phyloP scores from a whole-genome alignment of 2,797 vertebrate species.

The Acestrorhynchus altus region DNA sequence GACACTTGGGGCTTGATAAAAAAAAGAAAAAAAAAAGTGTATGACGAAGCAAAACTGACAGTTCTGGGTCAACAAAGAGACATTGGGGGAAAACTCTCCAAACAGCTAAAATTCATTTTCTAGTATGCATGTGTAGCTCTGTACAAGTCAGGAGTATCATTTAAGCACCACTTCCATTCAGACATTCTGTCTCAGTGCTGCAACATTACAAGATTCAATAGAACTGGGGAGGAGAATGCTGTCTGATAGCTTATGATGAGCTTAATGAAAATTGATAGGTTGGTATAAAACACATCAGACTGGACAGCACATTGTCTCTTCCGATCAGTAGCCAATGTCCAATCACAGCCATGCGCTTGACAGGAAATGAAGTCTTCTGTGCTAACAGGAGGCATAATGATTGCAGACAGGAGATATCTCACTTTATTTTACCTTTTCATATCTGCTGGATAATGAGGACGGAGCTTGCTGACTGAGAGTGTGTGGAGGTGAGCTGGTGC shows the following conservation, averaged over 20 bases:
- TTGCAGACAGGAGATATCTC: constrained; percentile 68
- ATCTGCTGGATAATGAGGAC: constrained; percentile 59
- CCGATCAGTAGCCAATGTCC: constrained; percentile 63
- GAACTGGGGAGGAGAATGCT: constrained; percentile 46
- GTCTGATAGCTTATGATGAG: constrained; percentile 62
- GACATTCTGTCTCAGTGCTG: constrained; percentile 56
- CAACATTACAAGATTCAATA: constrained; percentile 66
- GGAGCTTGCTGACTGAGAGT: constrained; percentile 60
- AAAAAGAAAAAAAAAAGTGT: too few species aligned
- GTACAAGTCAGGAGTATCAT: constrained; percentile 44
- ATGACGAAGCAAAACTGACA: constrained; percentile 62
- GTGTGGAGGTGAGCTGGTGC: not conserved
- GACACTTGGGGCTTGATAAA: constrained; percentile 54
- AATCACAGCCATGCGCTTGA: constrained; percentile 51
- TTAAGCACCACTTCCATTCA: constrained; percentile 43
- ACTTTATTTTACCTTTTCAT: constrained; percentile 58
- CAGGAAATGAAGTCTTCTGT: constrained; percentile 73
- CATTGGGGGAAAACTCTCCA: constrained; percentile 40
- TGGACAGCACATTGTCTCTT: constrained; percentile 70
- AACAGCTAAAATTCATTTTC: constrained; percentile 40
- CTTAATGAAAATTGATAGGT: constrained; percentile 76
- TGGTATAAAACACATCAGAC: constrained; percentile 55
- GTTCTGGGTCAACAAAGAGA: constrained; percentile 65
- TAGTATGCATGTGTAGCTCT: constrained; percentile 7
- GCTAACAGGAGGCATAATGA: constrained; percentile 72